phyloP scores from a whole-genome alignment of 2,797 vertebrate genomes.

The Catamblyrhynchus diadema region DNA sequence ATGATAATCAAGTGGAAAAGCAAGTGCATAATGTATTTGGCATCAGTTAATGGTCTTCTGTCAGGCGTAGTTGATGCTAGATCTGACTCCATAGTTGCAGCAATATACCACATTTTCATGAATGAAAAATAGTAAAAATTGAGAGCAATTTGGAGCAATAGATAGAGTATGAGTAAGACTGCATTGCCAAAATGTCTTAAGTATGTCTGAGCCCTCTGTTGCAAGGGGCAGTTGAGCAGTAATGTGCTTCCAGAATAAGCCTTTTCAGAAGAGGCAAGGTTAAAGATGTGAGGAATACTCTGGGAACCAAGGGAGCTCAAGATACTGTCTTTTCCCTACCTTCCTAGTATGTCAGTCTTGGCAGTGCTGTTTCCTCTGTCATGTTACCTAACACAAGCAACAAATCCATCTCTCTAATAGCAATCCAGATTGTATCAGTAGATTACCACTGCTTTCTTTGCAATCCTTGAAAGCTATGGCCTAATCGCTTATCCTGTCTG shows the following conservation, averaged over 20 bases:
- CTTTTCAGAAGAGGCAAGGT: neutral
- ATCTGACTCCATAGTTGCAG: neutral
- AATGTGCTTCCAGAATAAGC: neutral
- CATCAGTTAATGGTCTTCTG: neutral
- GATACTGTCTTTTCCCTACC: neutral
- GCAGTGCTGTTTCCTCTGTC: neutral
- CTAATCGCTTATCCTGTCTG: neutral
- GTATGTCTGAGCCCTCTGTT: neutral
- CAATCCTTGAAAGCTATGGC: neutral
- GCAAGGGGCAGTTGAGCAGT: neutral
- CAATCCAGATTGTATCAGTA: constrained; percentile 12
- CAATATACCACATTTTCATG: neutral
- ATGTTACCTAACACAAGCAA: neutral
- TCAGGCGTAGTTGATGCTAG: neutral
- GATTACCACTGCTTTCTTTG: neutral
- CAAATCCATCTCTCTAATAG: neutral
- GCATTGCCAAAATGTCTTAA: neutral
- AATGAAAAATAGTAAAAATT: neutral
- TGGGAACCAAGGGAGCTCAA: neutral
- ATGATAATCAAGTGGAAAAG: neutral
- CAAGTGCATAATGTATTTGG: neutral
- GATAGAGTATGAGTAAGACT: neutral
- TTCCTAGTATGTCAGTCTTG: neutral
- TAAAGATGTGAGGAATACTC: neutral
- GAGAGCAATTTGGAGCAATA: neutral